These are phyloP conservation scores for Semibalanus balanoides DNA, from an alignment of 1,140 invertebrate genomes.

Conservation along the genomic window DNA sequence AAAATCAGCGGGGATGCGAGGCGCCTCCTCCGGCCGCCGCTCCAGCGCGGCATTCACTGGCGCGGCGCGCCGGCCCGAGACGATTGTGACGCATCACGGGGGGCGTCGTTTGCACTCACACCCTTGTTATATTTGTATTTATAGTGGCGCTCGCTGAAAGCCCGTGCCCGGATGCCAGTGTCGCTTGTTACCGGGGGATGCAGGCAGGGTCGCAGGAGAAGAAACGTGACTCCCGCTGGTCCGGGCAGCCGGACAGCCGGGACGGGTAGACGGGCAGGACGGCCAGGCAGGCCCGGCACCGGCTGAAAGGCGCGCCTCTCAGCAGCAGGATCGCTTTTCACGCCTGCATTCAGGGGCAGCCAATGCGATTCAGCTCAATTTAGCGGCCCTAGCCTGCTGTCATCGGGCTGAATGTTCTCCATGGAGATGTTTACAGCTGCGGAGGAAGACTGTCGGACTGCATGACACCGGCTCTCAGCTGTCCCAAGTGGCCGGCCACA, in stretches of 20 bases:
- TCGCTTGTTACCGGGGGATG: background rate
- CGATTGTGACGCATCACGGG: background rate
- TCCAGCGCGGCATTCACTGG: background rate
- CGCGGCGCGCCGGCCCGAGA: too few relatives aligned
- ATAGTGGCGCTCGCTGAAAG: background rate
- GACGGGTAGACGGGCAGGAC: too few relatives aligned
- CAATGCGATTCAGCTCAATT: background rate
- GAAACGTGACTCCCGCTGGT: background rate
- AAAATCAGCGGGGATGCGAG: too few relatives aligned
- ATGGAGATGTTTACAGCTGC: background rate
- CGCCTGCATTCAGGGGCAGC: background rate
- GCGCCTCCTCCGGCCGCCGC: too few relatives aligned
- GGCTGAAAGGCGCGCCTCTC: background rate
- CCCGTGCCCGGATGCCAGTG: too few relatives aligned
- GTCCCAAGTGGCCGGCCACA: too few relatives aligned
- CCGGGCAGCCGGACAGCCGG: background rate
- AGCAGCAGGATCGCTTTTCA: background rate
- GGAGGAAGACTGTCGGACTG: too few relatives aligned
- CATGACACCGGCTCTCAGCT: too few relatives aligned
- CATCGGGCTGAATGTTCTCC: background rate
- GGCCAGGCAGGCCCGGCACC: too few relatives aligned
- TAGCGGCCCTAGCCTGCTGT: background rate
- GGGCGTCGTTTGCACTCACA: background rate
- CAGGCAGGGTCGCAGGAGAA: background rate
- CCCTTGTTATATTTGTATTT: conserved; percentile 2